Base-by-base conservation (phyloP, 2,888 invertebrate genomes). In the Thereva unica region DNA sequence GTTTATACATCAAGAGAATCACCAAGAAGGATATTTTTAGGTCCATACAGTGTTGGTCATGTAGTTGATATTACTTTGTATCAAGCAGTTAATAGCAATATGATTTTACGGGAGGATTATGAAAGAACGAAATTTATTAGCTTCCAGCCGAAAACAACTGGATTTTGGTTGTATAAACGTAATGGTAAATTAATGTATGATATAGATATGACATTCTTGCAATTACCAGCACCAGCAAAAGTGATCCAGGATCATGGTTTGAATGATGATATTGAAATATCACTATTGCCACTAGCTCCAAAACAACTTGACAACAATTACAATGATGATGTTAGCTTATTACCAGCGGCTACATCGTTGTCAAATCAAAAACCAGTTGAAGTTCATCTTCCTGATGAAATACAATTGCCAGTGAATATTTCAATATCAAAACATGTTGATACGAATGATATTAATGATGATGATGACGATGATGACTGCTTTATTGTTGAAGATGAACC, bases 71-170 rank as follows among this genome's bases (percentile, higher is more conserved):
- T 80, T 6, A 73, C 80, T 52, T 67, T 80, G 47, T 72, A 79
- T 7, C 80, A 81, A 68, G 78, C 78, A 67, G 76, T 79, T 3
- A 77, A 80, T 66, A 76, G 79, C 0, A 74, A 76, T 65, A 78
- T 81, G 76, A 76, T 80, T 76, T 56, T 77, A 37, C 75, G 80
- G 0, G 80, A 81, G 71, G 74, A 78, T 1, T 80, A 78, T 67
- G 79, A 80, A 63, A 67, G 74, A 5, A 72, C 73, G 54, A 77
- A 78, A 50, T 72, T 71, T 10, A 75, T 80, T 5, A 64, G 45
- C 4, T n/a, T 34, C 50, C 37, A 71, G 0, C 71, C 71, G 4
- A 74, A 73, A 4, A 79, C 80, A 5, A 77, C 75, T 67, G 78
- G 77, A 3, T 77, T 78, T 61, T 80, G 79, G 78, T 71, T 80